phyloP scores from a whole-genome alignment of 2,113 vertebrate genomes.

The Actinemys pallida region DNA sequence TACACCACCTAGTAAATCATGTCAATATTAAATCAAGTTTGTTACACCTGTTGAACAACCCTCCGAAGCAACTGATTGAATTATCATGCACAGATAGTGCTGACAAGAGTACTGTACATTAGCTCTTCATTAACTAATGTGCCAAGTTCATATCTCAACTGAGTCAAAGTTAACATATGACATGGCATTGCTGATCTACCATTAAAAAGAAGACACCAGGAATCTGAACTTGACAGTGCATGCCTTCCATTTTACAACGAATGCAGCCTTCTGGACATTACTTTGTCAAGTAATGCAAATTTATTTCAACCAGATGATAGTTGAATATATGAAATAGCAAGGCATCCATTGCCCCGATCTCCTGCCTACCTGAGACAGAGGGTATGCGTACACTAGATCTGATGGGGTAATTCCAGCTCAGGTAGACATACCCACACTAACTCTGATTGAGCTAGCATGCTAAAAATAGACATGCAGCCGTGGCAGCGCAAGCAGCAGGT shows the following conservation, averaged over 20 bases:
- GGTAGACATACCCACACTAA: neutral
- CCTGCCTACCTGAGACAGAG: neutral
- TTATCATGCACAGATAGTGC: conserved; percentile 64
- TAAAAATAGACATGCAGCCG: neutral
- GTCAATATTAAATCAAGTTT: conserved; percentile 57
- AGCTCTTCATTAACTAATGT: conserved; percentile 61
- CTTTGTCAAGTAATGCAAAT: conserved; percentile 21
- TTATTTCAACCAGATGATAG: neutral
- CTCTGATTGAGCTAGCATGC: neutral
- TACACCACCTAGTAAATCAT: conserved; percentile 56
- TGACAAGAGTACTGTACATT: conserved; percentile 51
- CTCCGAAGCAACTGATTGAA: conserved; percentile 45
- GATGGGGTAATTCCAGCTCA: neutral
- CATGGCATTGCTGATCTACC: neutral
- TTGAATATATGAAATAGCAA: neutral
- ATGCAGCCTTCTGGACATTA: neutral
- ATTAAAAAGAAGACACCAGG: conserved; percentile 38
- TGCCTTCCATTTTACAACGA: conserved; percentile 18
- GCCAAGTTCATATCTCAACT: conserved; percentile 59
- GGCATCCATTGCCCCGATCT: neutral
- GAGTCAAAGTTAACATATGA: conserved; percentile 39
- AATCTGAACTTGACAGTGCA: conserved; percentile 1
- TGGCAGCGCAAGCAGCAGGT: neutral
- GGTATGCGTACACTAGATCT: neutral
- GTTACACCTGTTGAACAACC: conserved; percentile 39